phyloP scores from a whole-genome alignment of 2,113 vertebrate genomes.

The Tachuris rubrigastra region DNA sequence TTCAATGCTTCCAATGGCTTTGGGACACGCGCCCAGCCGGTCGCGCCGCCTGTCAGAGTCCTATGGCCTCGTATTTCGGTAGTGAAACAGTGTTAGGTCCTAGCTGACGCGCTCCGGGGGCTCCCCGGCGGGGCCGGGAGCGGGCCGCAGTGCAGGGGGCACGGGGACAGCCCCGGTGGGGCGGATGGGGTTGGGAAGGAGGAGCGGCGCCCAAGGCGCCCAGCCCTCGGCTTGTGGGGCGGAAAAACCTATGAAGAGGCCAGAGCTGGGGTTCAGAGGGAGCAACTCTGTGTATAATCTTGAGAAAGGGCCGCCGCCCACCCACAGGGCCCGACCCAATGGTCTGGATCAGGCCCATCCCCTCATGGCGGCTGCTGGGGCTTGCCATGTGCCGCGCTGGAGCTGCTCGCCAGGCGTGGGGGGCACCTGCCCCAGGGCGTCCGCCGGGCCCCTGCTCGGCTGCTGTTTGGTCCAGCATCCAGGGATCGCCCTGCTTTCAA shows the following conservation, averaged over 20 bases:
- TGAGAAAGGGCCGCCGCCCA: slow-evolving; percentile 57
- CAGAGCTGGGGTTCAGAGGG: slow-evolving; percentile 54
- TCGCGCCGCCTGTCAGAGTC: slow-evolving; percentile 76
- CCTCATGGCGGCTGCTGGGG: not conserved
- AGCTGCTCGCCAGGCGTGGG: slow-evolving; percentile 11
- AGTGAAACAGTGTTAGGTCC: slow-evolving; percentile 98
- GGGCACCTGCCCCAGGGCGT: not conserved
- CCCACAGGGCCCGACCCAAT: not conserved
- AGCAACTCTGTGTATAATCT: slow-evolving; percentile 81
- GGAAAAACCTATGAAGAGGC: slow-evolving; percentile 79
- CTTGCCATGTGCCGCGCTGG: not conserved
- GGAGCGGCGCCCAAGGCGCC: slow-evolving; percentile 69
- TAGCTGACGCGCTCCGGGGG: slow-evolving; percentile 77
- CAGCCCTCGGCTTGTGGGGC: slow-evolving; percentile 69
- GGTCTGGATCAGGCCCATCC: not conserved
- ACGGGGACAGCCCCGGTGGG: slow-evolving; percentile 66
- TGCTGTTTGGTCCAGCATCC: slow-evolving; percentile 50
- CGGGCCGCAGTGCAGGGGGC: slow-evolving; percentile 61
- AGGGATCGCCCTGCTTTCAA: slow-evolving; percentile 70
- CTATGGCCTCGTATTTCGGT: slow-evolving; percentile 85
- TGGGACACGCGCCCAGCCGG: slow-evolving; percentile 71
- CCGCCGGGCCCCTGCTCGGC: not conserved
- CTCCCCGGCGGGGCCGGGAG: slow-evolving; percentile 57
- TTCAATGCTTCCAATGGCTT: slow-evolving; percentile 76
- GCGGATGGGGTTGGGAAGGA: slow-evolving; percentile 86